Base-by-base conservation (phyloP, 2,888 invertebrate genomes). In the Hypena proboscidalis region DNA sequence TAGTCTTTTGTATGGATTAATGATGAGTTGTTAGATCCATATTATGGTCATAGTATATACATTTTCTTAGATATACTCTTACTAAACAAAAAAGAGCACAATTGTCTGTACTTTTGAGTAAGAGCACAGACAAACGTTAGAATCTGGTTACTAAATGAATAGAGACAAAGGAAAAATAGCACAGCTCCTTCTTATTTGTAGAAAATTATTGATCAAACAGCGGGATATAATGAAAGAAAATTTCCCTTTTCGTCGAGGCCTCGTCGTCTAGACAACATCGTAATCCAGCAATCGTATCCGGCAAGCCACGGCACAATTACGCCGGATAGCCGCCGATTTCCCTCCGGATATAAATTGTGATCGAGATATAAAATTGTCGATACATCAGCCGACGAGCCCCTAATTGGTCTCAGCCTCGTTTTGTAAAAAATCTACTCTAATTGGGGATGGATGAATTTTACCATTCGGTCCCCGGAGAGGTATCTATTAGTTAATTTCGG, bases 291-390 rank as follows among this genome's bases (percentile, higher is more conserved):
- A 60, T 59, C 58, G 41, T 40, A 29, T 20, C 47, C 56, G 51
- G 36, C 49, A 50, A 49, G 53, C 54, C 49, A 38, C 33, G 47
- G 45, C 57, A 58, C 59, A 70, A 67, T 70, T 63, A 62, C 41
- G 33, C 25, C 51, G 59, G 65, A 68, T 66, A 60, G 47, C 60
- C 45, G 29, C 37, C 66, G 70, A 76, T 77, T 76, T 77, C 77
- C 79, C 79, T 44, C 44, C 55, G 75, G 75, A 65, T 64, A 63
- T 67, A 65, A 70, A 62, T 71, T 76, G 70, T 69, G 71, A 70
- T 68, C 68, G 67, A 72, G 70, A 71, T 64, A 69, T 64, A 68
- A 76, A 78, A 76, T 73, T 70, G 71, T 67, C 76, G 73, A 77
- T 79, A 74, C 77, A 68, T 67, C 74, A 70, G 60, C 53, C 41